Base-by-base conservation (phyloP, 1,140 invertebrate genomes). In the Drosophila lowei region DNA sequence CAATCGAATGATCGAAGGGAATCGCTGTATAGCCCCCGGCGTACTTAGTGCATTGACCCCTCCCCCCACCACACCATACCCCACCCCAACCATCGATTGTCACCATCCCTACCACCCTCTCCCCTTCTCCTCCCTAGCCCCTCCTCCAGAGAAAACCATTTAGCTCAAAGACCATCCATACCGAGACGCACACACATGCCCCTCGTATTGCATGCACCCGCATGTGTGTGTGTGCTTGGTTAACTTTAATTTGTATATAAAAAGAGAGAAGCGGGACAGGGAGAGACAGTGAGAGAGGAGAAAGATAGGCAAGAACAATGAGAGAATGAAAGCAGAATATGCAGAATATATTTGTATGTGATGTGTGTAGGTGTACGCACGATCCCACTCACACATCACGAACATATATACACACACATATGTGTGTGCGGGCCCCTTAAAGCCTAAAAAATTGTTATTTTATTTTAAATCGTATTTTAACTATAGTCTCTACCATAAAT, bases 391-490 rank as follows among this genome's bases (percentile, higher is more conserved):
- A 56, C 63, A 76, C 72, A 63, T 47, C 23, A 58, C 43, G 23
- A 4, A 25, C 23, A 25, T 25, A 25, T 23, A 18, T 18, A 18
- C 1, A 18, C 50, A 62, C 53, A 54, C 47, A 48, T 60, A 75
- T 60, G 55, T 65, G 68, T 68, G 71, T 67, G 65, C 48, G 64
- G 56, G 60, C 57, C 64, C 46, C 48, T 49, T 72, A 46, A 85
- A 76, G 78, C 83, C 81, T 74, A 34, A 86, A 80, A 71, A 85
- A 80, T 85, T 85, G 81, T 85, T 85, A 85, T 86, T 85, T 85
- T 85, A 85, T 85, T 86, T 85, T 85, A 85, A 86, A 86, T 25
- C 50, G 47, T 86, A 85, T 55, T 66, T 74, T 86, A 73, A 79
- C 43, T 52, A 44, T 81, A 84, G 70, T 38, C 30, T 72, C 30